Evolutionary conservation across 2,113 vertebrate genomes (phyloP).

Genomic region (Megatriorchis doriae): DNA sequence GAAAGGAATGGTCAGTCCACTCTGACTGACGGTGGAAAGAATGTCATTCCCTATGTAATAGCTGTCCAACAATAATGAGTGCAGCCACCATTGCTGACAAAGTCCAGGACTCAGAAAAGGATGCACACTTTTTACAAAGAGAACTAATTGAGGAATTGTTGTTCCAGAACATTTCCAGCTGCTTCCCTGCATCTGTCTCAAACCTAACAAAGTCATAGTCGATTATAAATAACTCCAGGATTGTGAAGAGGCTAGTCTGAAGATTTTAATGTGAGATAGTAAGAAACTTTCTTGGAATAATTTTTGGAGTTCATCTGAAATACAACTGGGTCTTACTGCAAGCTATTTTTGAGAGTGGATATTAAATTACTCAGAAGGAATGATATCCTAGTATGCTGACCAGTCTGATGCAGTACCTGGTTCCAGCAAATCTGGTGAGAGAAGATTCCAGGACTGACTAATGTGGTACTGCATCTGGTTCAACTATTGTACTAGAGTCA

Average conservation of each 20-base stretch:
- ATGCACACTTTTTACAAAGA: neutral
- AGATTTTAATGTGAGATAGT: neutral
- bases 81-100: neutral
- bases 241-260: neutral
- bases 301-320: neutral
- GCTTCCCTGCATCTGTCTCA: neutral
- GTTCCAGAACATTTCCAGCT: neutral
- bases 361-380: neutral
- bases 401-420: neutral
- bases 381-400: neutral
- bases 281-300: neutral
- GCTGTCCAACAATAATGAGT: neutral
- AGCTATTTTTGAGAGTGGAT: neutral
- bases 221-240: neutral
- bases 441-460: neutral
- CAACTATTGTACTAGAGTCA: neutral
- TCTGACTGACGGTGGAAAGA: slow-evolving; percentile 7
- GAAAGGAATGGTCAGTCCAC: neutral
- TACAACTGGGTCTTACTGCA: neutral
- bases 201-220: neutral
- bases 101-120: neutral
- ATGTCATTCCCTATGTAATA: neutral
- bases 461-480: neutral
- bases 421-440: neutral
- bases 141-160: neutral